Base-by-base conservation (phyloP, 2,888 invertebrate genomes). In the Philereme transversata region DNA sequence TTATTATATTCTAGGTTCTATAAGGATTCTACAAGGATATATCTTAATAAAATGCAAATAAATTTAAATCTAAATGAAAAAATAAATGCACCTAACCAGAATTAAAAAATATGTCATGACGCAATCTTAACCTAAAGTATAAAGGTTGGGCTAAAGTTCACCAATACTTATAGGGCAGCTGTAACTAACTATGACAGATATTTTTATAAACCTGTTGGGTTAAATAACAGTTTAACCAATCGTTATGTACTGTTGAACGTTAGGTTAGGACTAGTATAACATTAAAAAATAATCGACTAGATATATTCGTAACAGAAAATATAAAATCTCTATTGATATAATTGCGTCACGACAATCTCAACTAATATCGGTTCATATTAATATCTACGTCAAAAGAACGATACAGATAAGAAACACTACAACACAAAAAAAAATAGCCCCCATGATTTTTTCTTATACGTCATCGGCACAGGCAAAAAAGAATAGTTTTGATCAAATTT, bases 11-110 rank as follows among this genome's bases (percentile, higher is more conserved):
- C 22, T 22, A 22, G 22, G 22, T 22, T 22, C 22, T 22, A 22
- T 22, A 22, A 1, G 22, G 22, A 22, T 22, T 22, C 22, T 22
- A 22, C 22, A 22, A 22, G 33, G 7, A 33, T 35, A 44, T 56
- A 5, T 48, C 35, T n/a, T n/a, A 35, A 35, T 44, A 5, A 7
- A 55, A 55, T 49, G 48, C 49, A 56, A 49, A 55, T 36, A 43
- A 55, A 49, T 49, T 35, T 43, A 55, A 49, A 44, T 44, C 55
- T 49, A 55, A 8, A 4, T 6, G 8, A 5, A 8, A 7, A 40
- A 10, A 43, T 43, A 44, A 44, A 35, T 35, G 35, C 8, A 44
- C 35, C n/a, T 44, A 10, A 34, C 1, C 7, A 44, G 5, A 43
- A 43, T 10, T n/a, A n/a, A 43, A 40, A 43, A 43, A 7, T 35